Conservation (phyloP, 1,140 invertebrate species). For the Pseudomyrmex concolor region DNA sequence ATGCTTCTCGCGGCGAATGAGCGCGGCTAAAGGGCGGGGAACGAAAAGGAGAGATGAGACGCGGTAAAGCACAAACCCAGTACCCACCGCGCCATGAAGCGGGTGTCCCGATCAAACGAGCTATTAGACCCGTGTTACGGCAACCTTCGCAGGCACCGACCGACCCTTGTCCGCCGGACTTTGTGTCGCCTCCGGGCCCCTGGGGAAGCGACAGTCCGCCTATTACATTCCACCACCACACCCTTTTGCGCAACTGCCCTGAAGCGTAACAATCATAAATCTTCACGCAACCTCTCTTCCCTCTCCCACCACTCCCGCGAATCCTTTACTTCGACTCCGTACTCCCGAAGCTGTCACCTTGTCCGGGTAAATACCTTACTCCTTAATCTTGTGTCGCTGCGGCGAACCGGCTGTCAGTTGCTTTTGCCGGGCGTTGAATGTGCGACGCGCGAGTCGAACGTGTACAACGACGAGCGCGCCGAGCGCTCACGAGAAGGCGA, state of each 20-base stretch:
- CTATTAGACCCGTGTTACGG: slow-evolving; percentile 77
- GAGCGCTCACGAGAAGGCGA: slow-evolving; percentile 14
- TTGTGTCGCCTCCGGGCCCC: slow-evolving; percentile 67
- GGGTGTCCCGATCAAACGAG: slow-evolving; percentile 76
- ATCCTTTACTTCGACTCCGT: slow-evolving; percentile 69
- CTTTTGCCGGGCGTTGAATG: slow-evolving; percentile 54
- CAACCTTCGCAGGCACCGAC: slow-evolving; percentile 65
- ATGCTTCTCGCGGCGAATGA: slow-evolving; percentile 50
- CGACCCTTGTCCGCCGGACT: slow-evolving; percentile 64
- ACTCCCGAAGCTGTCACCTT: slow-evolving; percentile 68
- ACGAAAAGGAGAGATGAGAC: slow-evolving; percentile 55
- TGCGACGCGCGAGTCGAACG: slow-evolving; percentile 16
- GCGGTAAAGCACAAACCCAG: slow-evolving; percentile 67
- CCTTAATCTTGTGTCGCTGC: slow-evolving; percentile 74
- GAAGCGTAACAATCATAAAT: slow-evolving; percentile 74
- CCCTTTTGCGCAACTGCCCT: slow-evolving; percentile 40
- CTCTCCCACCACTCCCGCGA: slow-evolving; percentile 6
- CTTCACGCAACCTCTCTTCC: slow-evolving; percentile 53
- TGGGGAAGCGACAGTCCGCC: slow-evolving; percentile 63
- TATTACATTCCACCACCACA: slow-evolving; percentile 73
- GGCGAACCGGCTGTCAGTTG: slow-evolving; percentile 66
- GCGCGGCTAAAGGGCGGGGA: slow-evolving; percentile 19
- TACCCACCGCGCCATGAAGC: slow-evolving; percentile 59
- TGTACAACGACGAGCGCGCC: slow-evolving; percentile 27
- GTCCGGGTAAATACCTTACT: slow-evolving; percentile 73